Conservation (phyloP, 2,888 invertebrate genomes). For the Cyrtodaria siliqua region DNA sequence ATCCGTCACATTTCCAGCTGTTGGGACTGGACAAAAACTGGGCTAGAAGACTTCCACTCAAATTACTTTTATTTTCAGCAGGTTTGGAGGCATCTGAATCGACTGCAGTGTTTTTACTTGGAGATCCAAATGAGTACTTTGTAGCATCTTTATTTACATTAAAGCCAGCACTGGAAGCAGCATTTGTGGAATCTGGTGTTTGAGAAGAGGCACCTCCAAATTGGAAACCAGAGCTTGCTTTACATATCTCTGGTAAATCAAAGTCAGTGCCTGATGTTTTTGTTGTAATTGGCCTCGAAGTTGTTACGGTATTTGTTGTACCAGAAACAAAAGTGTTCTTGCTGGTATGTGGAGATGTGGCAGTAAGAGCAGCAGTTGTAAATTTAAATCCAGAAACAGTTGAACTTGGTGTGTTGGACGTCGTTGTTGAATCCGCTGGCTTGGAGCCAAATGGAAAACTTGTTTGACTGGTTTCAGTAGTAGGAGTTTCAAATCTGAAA, state of each 20-base stretch:
- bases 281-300: background rate
- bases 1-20: slow-evolving; percentile 90
- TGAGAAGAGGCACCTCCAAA: background rate
- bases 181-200: slow-evolving; percentile 1
- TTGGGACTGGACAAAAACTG: slow-evolving; percentile 85
- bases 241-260: slow-evolving; percentile 7
- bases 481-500: slow-evolving; percentile 36
- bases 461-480: slow-evolving; percentile 6
- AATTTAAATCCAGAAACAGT: slow-evolving; percentile 60
- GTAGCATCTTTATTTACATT: slow-evolving; percentile 17
- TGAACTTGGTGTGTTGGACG: background rate
- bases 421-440: background rate
- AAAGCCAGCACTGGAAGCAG: slow-evolving; percentile 34
- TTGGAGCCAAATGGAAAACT: slow-evolving; percentile 41
- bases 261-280: slow-evolving; percentile 5
- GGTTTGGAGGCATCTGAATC: slow-evolving; percentile 6
- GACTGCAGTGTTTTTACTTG: background rate
- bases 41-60: slow-evolving; percentile 40
- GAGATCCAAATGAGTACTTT: slow-evolving; percentile 21
- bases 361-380: slow-evolving; percentile 34
- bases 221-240: slow-evolving; percentile 6
- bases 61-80: background rate
- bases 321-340: no score
- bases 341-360: background rate
- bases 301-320: background rate